phyloP scores from a whole-genome alignment of 2,113 vertebrate species.

The Pachyramphus minor region DNA sequence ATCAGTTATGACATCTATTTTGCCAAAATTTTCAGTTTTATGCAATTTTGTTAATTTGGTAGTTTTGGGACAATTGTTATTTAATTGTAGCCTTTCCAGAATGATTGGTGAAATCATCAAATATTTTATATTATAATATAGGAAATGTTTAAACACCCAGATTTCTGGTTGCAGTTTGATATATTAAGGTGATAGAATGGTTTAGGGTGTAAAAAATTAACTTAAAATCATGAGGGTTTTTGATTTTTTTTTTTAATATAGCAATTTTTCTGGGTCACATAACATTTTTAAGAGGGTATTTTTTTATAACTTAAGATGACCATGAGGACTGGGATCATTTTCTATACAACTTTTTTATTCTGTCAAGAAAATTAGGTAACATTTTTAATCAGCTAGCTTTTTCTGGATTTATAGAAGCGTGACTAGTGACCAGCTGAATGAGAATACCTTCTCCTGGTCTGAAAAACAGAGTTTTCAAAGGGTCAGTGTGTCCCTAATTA shows the following conservation, averaged over 20 bases:
- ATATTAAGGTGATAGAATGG: neutral
- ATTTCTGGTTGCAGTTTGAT: neutral
- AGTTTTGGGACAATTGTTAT: constrained; percentile 69
- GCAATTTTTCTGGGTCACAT: neutral
- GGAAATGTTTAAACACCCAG: neutral
- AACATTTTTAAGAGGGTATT: neutral
- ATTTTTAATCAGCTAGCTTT: neutral
- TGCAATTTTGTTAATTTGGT: constrained; percentile 68
- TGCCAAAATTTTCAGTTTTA: constrained; percentile 57
- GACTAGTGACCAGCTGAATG: neutral
- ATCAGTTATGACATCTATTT: neutral
- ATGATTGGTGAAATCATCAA: neutral
- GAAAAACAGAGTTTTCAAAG: constrained; percentile 48
- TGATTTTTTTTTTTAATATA: neutral
- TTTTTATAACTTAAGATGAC: neutral
- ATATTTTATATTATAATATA: neutral
- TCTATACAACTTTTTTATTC: neutral
- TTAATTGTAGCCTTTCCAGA: constrained; percentile 60
- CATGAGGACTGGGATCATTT: neutral
- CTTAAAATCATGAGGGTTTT: neutral
- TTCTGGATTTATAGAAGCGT: neutral
- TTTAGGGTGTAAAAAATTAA: neutral
- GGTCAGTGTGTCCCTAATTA: constrained; percentile 53
- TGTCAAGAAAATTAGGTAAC: neutral
- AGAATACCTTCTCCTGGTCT: neutral